phyloP scores from a whole-genome alignment of 2,888 invertebrate species.

The Stegana nigrithorax region DNA sequence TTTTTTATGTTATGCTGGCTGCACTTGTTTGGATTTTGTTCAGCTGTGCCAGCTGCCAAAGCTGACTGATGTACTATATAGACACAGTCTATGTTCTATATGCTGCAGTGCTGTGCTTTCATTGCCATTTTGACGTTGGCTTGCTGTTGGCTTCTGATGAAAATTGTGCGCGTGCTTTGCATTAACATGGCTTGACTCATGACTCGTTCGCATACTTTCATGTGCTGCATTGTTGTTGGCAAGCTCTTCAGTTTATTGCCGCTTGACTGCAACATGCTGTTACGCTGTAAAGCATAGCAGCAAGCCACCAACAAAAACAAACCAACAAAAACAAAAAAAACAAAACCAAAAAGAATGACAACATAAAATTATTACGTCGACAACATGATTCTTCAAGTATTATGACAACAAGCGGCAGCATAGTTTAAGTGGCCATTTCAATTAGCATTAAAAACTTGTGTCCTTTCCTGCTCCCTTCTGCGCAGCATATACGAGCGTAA shows the following conservation, averaged over 20 bases:
- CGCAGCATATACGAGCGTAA: too few relatives aligned
- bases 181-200: slow-evolving; percentile 31
- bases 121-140: too few relatives aligned
- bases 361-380: slow-evolving; percentile 32
- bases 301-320: neutral
- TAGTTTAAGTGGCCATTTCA: slow-evolving; percentile 34
- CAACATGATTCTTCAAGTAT: slow-evolving; percentile 47
- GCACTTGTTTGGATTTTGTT: slow-evolving; percentile 14
- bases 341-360: slow-evolving; percentile 6
- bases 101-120: too few relatives aligned
- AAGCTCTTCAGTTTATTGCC: slow-evolving; percentile 16
- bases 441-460: too few relatives aligned
- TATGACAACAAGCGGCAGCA: slow-evolving; percentile 46
- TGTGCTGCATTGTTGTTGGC: slow-evolving; percentile 3
- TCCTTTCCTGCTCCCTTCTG: too few relatives aligned
- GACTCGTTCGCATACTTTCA: neutral
- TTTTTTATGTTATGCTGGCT: slow-evolving; percentile 38
- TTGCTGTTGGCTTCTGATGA: too few relatives aligned
- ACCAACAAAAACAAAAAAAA: neutral
- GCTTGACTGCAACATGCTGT: slow-evolving; percentile 32
- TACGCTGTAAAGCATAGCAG: neutral
- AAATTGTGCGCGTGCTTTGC: slow-evolving; percentile 32
- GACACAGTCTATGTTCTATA: too few relatives aligned
- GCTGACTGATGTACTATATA: too few relatives aligned
- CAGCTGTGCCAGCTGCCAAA: too few relatives aligned